Percentiles rank a stretch among this genome's conserved stretches.
phyloP scores from a whole-genome alignment of 2,888 invertebrate genomes.

The Drosophila planitibia region DNA sequence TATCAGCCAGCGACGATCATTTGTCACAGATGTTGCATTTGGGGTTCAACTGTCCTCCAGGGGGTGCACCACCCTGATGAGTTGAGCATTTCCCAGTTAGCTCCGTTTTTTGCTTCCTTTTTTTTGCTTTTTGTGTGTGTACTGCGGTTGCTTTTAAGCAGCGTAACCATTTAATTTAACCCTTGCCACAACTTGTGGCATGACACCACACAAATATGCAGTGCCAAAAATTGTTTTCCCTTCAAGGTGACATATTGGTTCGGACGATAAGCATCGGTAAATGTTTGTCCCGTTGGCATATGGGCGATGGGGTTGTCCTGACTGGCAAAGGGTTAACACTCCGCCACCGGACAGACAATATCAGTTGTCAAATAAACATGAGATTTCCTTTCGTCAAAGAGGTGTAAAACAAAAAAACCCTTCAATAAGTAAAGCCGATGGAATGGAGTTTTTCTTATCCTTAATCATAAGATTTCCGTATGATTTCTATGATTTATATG shows the following conservation, averaged over 20 bases:
- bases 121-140: constrained; percentile 39
- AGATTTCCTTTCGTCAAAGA: constrained; percentile 19
- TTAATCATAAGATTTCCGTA: background rate
- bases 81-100: constrained; percentile 62
- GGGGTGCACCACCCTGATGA: constrained; percentile 65
- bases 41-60: constrained; percentile 39
- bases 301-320: constrained; percentile 30
- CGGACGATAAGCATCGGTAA: constrained; percentile 69
- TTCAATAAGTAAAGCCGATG: background rate
- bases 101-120: constrained; percentile 42
- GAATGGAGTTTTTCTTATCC: background rate
- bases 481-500: background rate
- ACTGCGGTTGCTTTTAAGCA: constrained; percentile 72
- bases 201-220: constrained; percentile 64
- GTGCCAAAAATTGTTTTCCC: constrained; percentile 52
- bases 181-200: constrained; percentile 69
- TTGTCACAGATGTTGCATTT: constrained; percentile 83
- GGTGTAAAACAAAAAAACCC: background rate
- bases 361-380: constrained; percentile 34
- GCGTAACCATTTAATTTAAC: constrained; percentile 82
- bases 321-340: constrained; percentile 36
- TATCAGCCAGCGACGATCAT: constrained; percentile 81
- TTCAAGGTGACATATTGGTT: constrained; percentile 77
- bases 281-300: constrained; percentile 41
- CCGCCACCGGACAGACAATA: background rate